phyloP scores from a whole-genome alignment of 2,113 vertebrate species.

The Pristiophorus japonicus region DNA sequence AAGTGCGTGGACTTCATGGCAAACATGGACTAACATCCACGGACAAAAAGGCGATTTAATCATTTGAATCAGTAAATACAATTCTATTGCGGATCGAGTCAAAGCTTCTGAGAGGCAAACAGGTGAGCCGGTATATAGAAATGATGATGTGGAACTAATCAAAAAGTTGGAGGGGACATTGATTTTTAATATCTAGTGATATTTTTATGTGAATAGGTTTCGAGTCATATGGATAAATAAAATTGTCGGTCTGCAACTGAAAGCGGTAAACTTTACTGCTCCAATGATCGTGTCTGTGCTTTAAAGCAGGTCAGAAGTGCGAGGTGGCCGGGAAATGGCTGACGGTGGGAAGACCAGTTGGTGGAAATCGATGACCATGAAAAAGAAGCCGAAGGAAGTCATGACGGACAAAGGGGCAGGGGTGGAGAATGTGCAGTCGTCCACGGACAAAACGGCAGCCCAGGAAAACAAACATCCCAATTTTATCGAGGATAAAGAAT shows the following conservation, averaged over 20 bases:
- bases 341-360: slow-evolving; percentile 53
- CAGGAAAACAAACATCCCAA: slow-evolving; percentile 49
- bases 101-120: neutral
- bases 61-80: neutral
- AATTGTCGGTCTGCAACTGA: neutral
- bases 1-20: neutral
- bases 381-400: slow-evolving; percentile 60
- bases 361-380: slow-evolving; percentile 66
- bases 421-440: slow-evolving; percentile 38
- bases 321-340: slow-evolving; percentile 51
- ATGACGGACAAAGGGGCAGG: slow-evolving; percentile 16
- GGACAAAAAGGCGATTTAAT: neutral
- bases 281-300: neutral
- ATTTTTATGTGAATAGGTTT: neutral
- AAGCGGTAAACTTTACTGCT: neutral
- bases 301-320: neutral
- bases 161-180: neutral
- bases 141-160: slow-evolving; percentile 13
- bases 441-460: slow-evolving; percentile 38
- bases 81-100: neutral
- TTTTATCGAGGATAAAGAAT: slow-evolving; percentile 47
- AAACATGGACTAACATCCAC: neutral
- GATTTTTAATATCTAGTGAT: neutral
- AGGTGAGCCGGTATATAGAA: neutral
- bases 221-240: neutral